Base-by-base conservation (phyloP, 1,140 invertebrate genomes). In the Phortica variegata region DNA sequence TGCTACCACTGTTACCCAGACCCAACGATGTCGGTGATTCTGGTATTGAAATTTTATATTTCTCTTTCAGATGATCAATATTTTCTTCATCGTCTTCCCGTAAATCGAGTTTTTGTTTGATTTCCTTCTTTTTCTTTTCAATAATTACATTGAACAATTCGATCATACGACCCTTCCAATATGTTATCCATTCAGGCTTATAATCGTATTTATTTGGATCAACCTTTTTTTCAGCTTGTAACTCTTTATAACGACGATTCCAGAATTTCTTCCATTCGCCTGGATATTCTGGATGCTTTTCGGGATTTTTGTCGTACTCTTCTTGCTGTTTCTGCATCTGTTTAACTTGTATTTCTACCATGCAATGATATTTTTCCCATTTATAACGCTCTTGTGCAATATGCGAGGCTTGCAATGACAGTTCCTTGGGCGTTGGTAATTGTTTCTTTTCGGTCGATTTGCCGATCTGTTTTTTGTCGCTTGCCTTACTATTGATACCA, bases 221-320 rank as follows among this genome's bases (percentile, higher is more conserved):
- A 63, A 85, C 85, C 31, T 86, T 87, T 72, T 87, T 85, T 78
- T 82, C 80, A 7, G 80, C 76, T 70, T 89, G 85, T 34, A 91
- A 77, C 70, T 91, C 88, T 68, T 90, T 90, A 65, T 90, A 91
- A 0, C 88, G 81, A 4, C 81, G 77, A 60, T 88, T 89, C 88
- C 88, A 90, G 65, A 90, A 91, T 61, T 85, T 86, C 61, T 91
- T 91, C 90, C 90, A 93, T 60, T 93, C 90, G 15, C 89, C 87
- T 0, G 87, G 86, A 65, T 93, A 93, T 4, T 85, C 79, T 0
- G 89, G 89, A 79, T 91, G 90, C 57, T 91, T 91, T 60, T 93
- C 89, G 0, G 90, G 90, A 73, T 89, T 89, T 58, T 87, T 86
- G 58, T 90, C 85, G 65, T 90, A 86, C 34, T 87, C 86, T 48